phyloP scores from a whole-genome alignment of 2,113 vertebrate species.

The Meleagris gallopavo region DNA sequence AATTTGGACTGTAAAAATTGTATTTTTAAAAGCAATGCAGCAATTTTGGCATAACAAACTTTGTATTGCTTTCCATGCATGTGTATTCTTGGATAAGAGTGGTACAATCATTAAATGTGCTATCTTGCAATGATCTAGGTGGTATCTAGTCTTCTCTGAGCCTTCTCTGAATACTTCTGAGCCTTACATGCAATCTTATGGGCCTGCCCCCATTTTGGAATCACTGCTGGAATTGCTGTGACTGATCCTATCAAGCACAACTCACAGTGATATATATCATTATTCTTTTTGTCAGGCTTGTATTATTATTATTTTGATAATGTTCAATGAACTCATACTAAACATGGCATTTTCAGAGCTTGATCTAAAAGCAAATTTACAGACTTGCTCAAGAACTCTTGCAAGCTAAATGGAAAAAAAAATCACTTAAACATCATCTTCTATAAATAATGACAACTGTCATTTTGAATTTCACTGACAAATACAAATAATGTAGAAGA shows the following conservation, averaged over 20 bases:
- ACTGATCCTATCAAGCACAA: not conserved
- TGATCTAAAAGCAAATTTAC: slow-evolving; percentile 22
- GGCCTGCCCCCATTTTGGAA: not conserved
- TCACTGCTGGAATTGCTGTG: not conserved
- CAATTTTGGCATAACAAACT: not conserved
- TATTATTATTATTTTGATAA: not conserved
- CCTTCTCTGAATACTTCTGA: not conserved
- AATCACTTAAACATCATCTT: not conserved
- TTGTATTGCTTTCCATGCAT: not conserved
- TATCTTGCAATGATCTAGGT: not conserved
- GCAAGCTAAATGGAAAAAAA: not conserved
- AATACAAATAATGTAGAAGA: not conserved
- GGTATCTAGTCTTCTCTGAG: not conserved
- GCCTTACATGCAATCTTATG: not conserved
- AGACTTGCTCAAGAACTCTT: not conserved
- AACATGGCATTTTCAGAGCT: not conserved
- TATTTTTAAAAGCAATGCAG: slow-evolving; percentile 24
- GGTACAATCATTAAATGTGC: not conserved
- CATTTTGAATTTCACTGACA: not conserved
- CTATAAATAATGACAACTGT: not conserved
- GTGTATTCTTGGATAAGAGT: not conserved
- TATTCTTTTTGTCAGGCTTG: slow-evolving; percentile 21
- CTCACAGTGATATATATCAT: slow-evolving; percentile 18
- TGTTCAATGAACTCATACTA: not conserved
- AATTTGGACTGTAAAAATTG: slow-evolving; percentile 25